Conservation (phyloP, 2,888 invertebrate genomes). For the Melanostoma scalare region DNA sequence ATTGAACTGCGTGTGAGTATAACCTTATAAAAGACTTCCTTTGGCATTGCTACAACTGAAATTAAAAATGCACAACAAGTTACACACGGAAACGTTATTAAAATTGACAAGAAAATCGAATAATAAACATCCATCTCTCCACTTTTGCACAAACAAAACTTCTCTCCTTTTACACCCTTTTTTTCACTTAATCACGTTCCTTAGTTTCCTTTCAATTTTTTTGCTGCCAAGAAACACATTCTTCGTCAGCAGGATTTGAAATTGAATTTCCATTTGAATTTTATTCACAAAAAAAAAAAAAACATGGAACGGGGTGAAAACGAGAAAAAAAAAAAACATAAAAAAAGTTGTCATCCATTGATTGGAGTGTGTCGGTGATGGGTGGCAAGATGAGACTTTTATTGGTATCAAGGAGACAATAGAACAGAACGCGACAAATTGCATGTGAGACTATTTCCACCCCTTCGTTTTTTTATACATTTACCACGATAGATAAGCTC, state of each 20-base stretch:
- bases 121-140: neutral
- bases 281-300: conserved; percentile 33
- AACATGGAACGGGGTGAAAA: no score
- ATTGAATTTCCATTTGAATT: conserved; percentile 66
- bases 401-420: conserved; percentile 64
- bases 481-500: conserved; percentile 1
- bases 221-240: conserved; percentile 38
- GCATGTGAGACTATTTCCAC: conserved; percentile 54
- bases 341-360: conserved; percentile 38
- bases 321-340: neutral
- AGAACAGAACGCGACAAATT: conserved; percentile 59
- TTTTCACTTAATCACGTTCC: conserved; percentile 50
- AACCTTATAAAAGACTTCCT: conserved; percentile 9
- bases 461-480: conserved; percentile 2
- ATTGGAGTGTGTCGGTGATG: conserved; percentile 40
- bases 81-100: conserved; percentile 16
- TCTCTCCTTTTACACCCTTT: conserved; percentile 22
- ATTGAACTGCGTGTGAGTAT: conserved; percentile 9
- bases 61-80: neutral
- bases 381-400: conserved; percentile 54
- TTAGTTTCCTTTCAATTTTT: conserved; percentile 16
- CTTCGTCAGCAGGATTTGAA: conserved; percentile 57
- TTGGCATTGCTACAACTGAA: neutral
- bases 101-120: conserved; percentile 45
- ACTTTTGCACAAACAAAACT: conserved; percentile 36